Evolutionary conservation across 2,113 vertebrate genomes (phyloP).

Genomic region (Sprattus sprattus): DNA sequence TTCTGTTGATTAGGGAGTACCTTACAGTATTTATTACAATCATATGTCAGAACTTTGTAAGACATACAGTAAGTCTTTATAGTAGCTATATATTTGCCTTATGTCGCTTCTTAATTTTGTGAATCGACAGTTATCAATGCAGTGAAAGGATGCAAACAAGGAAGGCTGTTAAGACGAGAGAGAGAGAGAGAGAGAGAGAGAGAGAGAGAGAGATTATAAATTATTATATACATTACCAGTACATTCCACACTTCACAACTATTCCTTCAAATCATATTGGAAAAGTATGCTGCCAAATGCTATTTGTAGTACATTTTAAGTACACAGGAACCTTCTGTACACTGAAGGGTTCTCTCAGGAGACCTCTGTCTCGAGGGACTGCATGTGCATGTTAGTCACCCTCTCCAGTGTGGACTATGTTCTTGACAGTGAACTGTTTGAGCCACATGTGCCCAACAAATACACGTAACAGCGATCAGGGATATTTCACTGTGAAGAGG

Average conservation of each 20-base stretch:
- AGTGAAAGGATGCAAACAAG: constrained; percentile 18
- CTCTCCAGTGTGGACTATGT: not conserved
- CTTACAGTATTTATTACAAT: not conserved
- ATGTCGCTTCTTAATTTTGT: not conserved
- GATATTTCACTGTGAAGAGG: not conserved
- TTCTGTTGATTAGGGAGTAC: constrained; percentile 8
- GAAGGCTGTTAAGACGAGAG: not conserved
- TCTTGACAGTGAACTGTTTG: not conserved
- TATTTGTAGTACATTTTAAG: not conserved
- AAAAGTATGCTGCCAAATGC: not conserved
- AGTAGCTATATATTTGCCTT: not conserved
- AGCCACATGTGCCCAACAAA: not conserved
- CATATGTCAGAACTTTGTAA: not conserved
- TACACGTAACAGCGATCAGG: not conserved
- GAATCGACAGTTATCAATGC: not conserved
- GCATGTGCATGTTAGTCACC: not conserved
- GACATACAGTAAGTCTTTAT: not conserved
- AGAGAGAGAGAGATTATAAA: constrained; percentile 22
- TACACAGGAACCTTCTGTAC: not conserved
- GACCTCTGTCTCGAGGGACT: not conserved
- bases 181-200: constrained; percentile 20
- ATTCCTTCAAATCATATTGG: not conserved
- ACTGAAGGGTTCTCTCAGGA: not conserved
- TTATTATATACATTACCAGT: not conserved
- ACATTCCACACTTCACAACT: not conserved